Evolutionary conservation across 2,797 vertebrate species (phyloP), one percentile per base, ranked within the genome.

Genomic region (Urophycis tenuis): DNA sequence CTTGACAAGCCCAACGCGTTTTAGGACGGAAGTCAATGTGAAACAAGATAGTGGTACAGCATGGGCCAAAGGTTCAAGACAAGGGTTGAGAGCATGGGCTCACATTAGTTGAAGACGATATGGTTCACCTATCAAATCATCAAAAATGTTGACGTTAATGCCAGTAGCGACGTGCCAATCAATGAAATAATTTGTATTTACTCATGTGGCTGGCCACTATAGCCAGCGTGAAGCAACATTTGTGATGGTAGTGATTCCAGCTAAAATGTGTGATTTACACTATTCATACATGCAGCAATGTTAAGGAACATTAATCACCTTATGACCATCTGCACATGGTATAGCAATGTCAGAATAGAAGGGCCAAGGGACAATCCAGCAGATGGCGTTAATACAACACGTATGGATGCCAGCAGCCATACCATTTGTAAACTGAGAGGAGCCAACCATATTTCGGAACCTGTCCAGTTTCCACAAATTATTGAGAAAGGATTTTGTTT

Each of bases 31-130:
- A 87, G 86, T 81, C 75, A 73, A 74, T 69, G 3, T 0, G 74
- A 29, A 79, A 79, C 79, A 31, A 71, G 82, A 81, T 82, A 32
- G 77, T 45, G 72, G 76, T 81, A 79, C 85, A 82, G 87, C 79
- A 73, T 10, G 1, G 81, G 85, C n/a, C 79, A 85, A 84, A 87
- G 87, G 87, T 85, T 45, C 67, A 75, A 72, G 76, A 67, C 60
- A 11, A 67, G n/a, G 25, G 60, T 67, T n/a, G n/a, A 67, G n/a
- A 67, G 25, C 60, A 11, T 67, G 60, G 60, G 60, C n/a, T 29
- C 60, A 64, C 10, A 17, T 17, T 67, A 25, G 60, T 25, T 67
- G 29, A 67, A 67, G 60, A 29, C 60, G 25, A 9, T n/a, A 29
- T n/a, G n/a, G 60, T 29, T 67, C 53, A 25, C 22, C 53, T 25